Evolutionary conservation across 2,113 vertebrate species (phyloP).

Genomic region (Edolisoma coerulescens): DNA sequence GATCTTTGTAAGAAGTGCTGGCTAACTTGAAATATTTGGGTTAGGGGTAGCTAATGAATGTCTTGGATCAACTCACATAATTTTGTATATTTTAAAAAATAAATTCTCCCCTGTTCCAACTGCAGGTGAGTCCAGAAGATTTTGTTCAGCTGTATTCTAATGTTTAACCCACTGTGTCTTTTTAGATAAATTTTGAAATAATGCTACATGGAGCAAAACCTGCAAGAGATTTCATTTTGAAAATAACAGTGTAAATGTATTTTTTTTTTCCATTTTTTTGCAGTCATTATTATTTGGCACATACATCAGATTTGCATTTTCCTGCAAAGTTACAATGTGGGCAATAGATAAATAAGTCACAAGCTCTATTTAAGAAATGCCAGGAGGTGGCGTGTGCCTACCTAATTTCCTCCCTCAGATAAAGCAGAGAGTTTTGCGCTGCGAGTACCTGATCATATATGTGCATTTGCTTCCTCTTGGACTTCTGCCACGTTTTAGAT

Average conservation of each 20-base stretch:
- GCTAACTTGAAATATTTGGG: neutral
- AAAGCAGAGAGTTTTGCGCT: neutral
- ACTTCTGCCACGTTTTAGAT: neutral
- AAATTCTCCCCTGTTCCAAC: accelerated
- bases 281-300: neutral
- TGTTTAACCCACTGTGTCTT: neutral
- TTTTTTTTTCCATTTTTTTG: neutral
- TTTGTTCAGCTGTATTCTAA: neutral
- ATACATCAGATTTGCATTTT: neutral
- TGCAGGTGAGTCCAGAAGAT: neutral
- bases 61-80: neutral
- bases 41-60: neutral
- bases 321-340: neutral
- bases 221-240: neutral
- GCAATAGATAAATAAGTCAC: neutral
- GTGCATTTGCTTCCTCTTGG: neutral
- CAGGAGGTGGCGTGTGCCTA: slow-evolving; percentile 43
- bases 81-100: neutral
- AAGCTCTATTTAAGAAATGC: neutral
- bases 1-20: neutral
- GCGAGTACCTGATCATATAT: neutral
- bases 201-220: neutral
- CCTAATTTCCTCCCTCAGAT: neutral
- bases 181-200: neutral
- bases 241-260: neutral